phyloP scores from a whole-genome alignment of 2,888 invertebrate species.

The Stegana nigrithorax region DNA sequence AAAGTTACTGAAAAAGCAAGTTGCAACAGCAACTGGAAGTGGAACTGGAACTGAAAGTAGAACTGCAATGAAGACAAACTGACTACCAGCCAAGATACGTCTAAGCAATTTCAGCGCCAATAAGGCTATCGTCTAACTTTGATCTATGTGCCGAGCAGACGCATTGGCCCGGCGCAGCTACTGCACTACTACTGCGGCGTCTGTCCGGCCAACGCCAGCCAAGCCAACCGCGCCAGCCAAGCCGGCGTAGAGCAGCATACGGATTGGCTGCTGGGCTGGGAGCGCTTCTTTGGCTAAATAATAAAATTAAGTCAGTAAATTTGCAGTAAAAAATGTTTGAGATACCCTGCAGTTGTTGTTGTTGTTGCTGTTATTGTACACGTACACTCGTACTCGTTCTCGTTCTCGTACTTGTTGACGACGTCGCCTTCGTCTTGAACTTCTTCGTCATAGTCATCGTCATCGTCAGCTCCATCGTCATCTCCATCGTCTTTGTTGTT shows the following conservation, averaged over 20 bases:
- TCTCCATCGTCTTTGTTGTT: no score
- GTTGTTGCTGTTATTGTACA: conserved; percentile 8
- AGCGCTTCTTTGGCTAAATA: conserved; percentile 30
- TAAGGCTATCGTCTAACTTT: conserved; percentile 52
- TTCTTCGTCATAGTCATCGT: no score
- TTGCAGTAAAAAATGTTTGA: conserved; percentile 17
- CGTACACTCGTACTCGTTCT: background rate
- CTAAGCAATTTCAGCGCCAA: conserved; percentile 17
- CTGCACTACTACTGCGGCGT: no score
- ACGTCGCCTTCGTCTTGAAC: no score
- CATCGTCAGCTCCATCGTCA: no score
- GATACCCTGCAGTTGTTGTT: conserved; percentile 24
- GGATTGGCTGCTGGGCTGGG: background rate
- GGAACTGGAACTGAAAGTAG: no score
- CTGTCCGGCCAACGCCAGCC: no score
- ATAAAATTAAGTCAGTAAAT: conserved; percentile 45
- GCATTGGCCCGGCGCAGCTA: background rate
- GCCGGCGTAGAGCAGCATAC: background rate
- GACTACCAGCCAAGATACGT: conserved; percentile 1
- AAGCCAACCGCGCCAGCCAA: conserved; percentile 5
- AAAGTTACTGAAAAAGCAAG: no score
- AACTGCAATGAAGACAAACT: background rate
- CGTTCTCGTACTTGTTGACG: background rate
- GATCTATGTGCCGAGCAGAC: conserved; percentile 40
- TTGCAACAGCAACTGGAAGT: no score